Percentiles rank a stretch among this genome's conserved stretches.
These are phyloP conservation scores for Polymixis lichenea DNA, from an alignment of 2,888 invertebrate species.

Conservation along the genomic window DNA sequence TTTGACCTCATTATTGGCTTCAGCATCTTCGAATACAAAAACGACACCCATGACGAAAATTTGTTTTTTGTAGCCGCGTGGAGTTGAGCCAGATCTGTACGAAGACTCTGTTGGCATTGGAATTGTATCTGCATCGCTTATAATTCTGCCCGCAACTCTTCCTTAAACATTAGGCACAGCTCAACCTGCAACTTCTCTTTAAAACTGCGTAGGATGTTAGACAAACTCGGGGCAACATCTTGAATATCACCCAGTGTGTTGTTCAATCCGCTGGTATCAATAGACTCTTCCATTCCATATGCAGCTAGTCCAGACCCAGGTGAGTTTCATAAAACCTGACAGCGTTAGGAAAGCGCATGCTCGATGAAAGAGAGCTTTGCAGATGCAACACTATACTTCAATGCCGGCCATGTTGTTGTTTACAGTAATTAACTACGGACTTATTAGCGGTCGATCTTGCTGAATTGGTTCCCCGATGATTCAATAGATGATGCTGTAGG, in stretches of 20 bases:
- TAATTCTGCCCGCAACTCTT: background rate
- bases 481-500: no score
- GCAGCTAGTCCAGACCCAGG: background rate
- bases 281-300: background rate
- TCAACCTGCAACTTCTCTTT: background rate
- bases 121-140: background rate
- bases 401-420: no score
- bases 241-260: background rate
- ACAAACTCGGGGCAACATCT: background rate
- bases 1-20: no score
- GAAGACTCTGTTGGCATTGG: background rate
- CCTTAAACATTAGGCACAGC: background rate
- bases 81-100: background rate
- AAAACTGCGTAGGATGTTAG: background rate
- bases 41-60: no score
- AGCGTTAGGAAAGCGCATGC: background rate
- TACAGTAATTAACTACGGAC: no score
- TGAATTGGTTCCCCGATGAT: no score
- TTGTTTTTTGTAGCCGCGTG: no score
- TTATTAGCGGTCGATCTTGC: no score
- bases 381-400: background rate
- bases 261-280: background rate
- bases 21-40: no score
- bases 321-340: background rate
- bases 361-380: background rate